phyloP scores from a whole-genome alignment of 1,140 invertebrate genomes.

The Pissodes strobi region DNA sequence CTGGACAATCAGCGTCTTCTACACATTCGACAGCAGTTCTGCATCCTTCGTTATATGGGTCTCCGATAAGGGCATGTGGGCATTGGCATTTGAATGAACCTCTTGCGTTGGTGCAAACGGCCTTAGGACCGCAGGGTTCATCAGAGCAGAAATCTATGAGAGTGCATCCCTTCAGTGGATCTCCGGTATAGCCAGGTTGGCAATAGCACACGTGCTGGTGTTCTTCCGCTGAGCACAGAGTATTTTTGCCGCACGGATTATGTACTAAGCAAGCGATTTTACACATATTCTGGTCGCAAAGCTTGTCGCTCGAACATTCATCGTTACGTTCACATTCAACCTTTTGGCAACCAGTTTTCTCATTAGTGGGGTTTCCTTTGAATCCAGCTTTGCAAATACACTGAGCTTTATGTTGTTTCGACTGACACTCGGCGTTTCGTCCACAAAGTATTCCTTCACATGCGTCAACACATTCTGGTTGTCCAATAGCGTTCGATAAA shows the following conservation, averaged over 20 bases:
- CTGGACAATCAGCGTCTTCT: slow-evolving; percentile 76
- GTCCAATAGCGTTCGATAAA: slow-evolving; percentile 67
- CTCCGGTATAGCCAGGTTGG: slow-evolving; percentile 83
- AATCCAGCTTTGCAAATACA: slow-evolving; percentile 80
- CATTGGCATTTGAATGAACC: slow-evolving; percentile 83
- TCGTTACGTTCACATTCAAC: slow-evolving; percentile 73
- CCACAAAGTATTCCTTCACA: slow-evolving; percentile 78
- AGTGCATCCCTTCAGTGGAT: slow-evolving; percentile 70
- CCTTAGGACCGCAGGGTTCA: slow-evolving; percentile 79
- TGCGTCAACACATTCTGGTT: slow-evolving; percentile 71
- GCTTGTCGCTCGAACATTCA: slow-evolving; percentile 80
- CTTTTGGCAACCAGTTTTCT: slow-evolving; percentile 72
- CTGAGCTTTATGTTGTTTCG: slow-evolving; percentile 69
- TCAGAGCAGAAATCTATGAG: slow-evolving; percentile 79
- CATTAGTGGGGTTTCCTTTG: slow-evolving; percentile 75
- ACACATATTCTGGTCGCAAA: slow-evolving; percentile 79
- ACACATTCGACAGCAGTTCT: slow-evolving; percentile 76
- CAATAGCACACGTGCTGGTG: slow-evolving; percentile 78
- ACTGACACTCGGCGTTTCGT: slow-evolving; percentile 76
- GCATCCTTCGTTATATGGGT: slow-evolving; percentile 81
- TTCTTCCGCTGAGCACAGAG: slow-evolving; percentile 79
- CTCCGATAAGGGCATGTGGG: slow-evolving; percentile 75
- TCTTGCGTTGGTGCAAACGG: slow-evolving; percentile 79
- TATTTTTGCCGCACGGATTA: slow-evolving; percentile 82
- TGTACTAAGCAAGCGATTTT: slow-evolving; percentile 80